Conservation (phyloP, 2,113 vertebrate species). For the Aplodontia rufa region DNA sequence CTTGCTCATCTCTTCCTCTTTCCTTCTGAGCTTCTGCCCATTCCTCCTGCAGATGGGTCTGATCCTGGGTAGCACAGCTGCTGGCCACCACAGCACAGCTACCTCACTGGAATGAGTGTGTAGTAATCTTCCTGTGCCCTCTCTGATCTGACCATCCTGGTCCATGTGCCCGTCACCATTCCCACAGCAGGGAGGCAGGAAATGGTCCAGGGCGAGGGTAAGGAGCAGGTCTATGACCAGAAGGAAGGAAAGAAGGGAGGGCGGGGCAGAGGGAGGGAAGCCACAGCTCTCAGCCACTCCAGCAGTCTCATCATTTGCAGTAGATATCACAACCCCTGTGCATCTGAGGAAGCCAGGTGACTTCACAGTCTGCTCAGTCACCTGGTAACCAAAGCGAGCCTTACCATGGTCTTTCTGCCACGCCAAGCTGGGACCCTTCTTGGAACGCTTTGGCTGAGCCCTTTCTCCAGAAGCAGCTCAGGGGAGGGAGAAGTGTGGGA, state of each 20-base stretch:
- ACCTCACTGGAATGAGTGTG: accelerated
- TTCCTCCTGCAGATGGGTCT: background rate
- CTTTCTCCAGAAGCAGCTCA: background rate
- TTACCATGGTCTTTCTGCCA: background rate
- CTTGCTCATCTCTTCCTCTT: background rate
- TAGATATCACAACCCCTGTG: accelerated
- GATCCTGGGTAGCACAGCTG: accelerated
- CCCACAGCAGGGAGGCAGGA: background rate
- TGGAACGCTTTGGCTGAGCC: background rate
- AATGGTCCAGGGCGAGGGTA: background rate
- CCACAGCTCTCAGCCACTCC: background rate
- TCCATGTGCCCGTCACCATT: background rate
- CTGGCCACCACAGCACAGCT: accelerated
- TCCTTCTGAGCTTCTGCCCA: background rate
- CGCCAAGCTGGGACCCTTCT: background rate
- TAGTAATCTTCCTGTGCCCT: too few relatives aligned
- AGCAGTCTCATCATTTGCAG: too few relatives aligned
- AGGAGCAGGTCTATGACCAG: background rate
- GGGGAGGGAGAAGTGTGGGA: background rate
- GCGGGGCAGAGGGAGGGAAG: too few relatives aligned
- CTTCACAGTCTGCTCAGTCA: background rate
- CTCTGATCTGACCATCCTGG: background rate
- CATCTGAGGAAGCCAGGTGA: background rate
- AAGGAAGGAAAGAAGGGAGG: background rate
- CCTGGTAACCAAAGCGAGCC: background rate